These are phyloP conservation scores for Lemur catta DNA, from an alignment of 2,797 vertebrate species.

Conservation along the genomic window DNA sequence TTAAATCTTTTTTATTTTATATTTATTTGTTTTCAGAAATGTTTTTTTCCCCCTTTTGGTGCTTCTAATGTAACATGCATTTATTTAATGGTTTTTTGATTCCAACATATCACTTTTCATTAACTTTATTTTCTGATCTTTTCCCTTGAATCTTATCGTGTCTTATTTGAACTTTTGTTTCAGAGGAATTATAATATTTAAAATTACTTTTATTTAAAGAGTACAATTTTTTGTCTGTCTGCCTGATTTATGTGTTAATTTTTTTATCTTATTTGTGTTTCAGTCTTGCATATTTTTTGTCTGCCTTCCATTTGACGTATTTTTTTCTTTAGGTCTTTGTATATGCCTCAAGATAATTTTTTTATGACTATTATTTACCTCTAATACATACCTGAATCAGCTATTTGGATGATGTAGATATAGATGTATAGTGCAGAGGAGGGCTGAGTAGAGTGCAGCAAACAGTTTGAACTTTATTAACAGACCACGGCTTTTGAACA, in stretches of 20 bases:
- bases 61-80: background rate
- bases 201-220: background rate
- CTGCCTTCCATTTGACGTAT: background rate
- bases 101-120: background rate
- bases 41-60: background rate
- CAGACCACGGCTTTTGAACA: background rate
- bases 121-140: background rate
- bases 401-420: background rate
- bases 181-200: background rate
- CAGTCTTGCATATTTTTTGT: background rate
- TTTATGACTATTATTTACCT: background rate
- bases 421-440: background rate
- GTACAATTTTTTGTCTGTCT: background rate
- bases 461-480: background rate
- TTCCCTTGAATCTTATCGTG: background rate
- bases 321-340: constrained; percentile 23
- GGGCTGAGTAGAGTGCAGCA: background rate
- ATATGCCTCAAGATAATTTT: background rate
- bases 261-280: background rate
- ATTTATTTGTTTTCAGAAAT: constrained; percentile 12
- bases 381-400: background rate
- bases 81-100: background rate
- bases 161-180: constrained; percentile 20
- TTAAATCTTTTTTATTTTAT: background rate
- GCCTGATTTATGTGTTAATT: background rate